Conservation (phyloP, 23 tunicate genomes). For the Styela clava region DNA sequence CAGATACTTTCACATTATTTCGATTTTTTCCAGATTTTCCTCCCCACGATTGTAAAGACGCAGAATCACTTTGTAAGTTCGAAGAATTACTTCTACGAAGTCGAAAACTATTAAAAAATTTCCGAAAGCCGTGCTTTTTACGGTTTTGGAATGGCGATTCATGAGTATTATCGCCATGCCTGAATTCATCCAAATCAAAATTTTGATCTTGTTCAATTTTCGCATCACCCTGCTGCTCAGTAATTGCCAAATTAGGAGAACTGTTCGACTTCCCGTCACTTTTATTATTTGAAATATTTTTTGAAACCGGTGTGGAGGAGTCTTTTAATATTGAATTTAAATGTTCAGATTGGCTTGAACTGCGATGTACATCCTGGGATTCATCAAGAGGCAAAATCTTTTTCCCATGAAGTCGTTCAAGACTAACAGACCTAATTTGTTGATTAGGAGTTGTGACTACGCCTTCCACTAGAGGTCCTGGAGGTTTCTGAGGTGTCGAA, state of each 20-base stretch:
- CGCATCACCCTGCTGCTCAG: neutral
- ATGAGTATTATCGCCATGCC: neutral
- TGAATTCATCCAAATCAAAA: neutral
- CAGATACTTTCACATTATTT: neutral
- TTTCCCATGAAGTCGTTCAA: constrained; percentile 29
- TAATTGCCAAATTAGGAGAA: constrained; percentile 54
- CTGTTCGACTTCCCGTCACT: constrained; percentile 46
- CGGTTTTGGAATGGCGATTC: constrained; percentile 54
- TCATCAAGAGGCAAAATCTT: constrained; percentile 4
- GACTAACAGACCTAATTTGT: constrained; percentile 22
- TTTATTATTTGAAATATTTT: neutral
- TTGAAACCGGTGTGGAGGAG: neutral
- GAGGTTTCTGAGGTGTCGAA: neutral
- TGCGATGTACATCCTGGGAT: neutral
- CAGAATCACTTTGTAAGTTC: neutral
- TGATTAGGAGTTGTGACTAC: neutral
- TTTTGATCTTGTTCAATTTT: neutral
- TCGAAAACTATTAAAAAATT: constrained; percentile 79
- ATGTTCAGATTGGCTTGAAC: constrained; percentile 26
- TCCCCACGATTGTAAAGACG: constrained; percentile 8
- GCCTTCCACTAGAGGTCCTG: neutral
- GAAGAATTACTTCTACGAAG: constrained; percentile 63
- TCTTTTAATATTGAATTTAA: neutral
- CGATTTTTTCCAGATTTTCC: neutral
- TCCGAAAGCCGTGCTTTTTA: constrained; percentile 73